A percentile compares a stretch with the other conserved stretches of the same genome.
Conservation (phyloP, 2,113 vertebrate species). For the Chitala chitala region DNA sequence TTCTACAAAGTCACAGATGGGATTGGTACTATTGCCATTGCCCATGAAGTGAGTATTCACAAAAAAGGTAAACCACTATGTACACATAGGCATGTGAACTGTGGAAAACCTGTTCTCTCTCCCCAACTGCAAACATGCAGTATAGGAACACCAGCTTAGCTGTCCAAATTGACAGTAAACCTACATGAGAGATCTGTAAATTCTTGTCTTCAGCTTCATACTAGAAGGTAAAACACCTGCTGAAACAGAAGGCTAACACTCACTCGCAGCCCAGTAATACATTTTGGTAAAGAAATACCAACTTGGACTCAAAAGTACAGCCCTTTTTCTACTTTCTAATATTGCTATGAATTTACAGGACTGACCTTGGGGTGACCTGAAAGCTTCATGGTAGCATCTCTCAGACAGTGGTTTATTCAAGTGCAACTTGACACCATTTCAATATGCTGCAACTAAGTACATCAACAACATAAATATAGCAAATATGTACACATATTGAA, state of each 20-base stretch:
- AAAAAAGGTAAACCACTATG: no score
- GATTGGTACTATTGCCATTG: no score
- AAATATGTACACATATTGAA: background rate
- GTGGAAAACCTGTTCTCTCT: background rate
- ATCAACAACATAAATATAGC: slow-evolving; percentile 4
- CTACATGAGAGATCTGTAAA: background rate
- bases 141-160: background rate
- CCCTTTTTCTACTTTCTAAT: background rate
- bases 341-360: background rate
- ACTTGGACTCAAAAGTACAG: no score
- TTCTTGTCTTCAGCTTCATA: background rate
- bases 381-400: background rate
- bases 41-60: no score
- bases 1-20: no score
- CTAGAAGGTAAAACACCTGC: background rate
- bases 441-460: background rate
- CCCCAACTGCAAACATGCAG: background rate
- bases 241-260: background rate
- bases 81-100: background rate
- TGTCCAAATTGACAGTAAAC: background rate
- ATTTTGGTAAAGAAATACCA: background rate
- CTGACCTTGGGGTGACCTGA: background rate
- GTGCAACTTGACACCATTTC: background rate
- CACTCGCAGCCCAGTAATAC: background rate
- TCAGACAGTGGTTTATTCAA: background rate